These are phyloP conservation scores for Dasyornis broadbenti DNA, from an alignment of 2,113 vertebrate genomes.

Conservation along the genomic window DNA sequence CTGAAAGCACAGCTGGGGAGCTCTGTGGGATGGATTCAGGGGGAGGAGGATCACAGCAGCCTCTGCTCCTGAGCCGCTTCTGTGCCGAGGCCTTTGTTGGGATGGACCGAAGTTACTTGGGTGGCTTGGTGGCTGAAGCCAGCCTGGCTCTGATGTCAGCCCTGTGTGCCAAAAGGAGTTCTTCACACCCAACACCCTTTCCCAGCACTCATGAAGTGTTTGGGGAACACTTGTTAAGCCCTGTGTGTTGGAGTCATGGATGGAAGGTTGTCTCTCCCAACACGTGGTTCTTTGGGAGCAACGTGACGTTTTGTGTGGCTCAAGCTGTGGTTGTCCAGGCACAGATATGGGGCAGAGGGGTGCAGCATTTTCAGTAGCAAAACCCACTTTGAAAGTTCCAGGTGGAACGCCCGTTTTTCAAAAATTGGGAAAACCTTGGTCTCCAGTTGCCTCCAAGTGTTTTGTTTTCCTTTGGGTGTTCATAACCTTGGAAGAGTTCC, in stretches of 20 bases:
- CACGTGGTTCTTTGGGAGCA: fast-evolving
- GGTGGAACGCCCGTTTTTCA: neutral
- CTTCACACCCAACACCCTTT: neutral
- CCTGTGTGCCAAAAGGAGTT: slow-evolving; percentile 16
- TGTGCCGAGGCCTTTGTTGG: neutral
- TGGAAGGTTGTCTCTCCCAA: neutral
- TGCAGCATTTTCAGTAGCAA: neutral
- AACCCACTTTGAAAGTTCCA: neutral
- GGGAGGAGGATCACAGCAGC: fast-evolving
- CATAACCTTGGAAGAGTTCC: neutral
- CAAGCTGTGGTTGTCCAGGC: neutral
- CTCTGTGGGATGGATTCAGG: neutral
- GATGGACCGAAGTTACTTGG: neutral
- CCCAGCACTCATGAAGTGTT: neutral
- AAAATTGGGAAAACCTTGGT: neutral
- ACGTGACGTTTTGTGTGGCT: fast-evolving
- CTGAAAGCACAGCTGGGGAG: fast-evolving
- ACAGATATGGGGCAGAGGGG: fast-evolving
- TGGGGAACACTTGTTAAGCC: neutral
- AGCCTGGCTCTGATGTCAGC: neutral
- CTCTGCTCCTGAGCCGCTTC: neutral
- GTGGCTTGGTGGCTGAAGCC: neutral
- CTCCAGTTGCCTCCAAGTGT: neutral
- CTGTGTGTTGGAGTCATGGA: neutral
- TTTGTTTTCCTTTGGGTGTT: neutral